Percentiles rank a stretch among this genome's conserved stretches.
These are phyloP conservation scores for Tortrix viridana DNA, from an alignment of 2,888 invertebrate genomes.

Conservation along the genomic window DNA sequence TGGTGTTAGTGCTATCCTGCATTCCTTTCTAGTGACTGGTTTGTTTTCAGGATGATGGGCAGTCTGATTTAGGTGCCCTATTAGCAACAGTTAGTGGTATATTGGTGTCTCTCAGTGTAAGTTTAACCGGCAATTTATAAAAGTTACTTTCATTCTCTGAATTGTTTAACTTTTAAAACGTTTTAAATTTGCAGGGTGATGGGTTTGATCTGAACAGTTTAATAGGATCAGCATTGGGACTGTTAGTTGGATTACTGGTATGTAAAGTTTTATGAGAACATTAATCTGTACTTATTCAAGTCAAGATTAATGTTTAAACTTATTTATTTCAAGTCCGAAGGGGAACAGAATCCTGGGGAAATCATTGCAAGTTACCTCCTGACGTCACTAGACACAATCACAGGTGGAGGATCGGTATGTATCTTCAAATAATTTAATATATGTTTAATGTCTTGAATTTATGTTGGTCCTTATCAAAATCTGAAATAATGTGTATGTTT, in stretches of 20 bases:
- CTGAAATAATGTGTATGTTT: slow-evolving; percentile 30
- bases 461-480: background rate
- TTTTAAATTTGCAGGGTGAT: slow-evolving; percentile 67
- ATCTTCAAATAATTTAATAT: too few species aligned
- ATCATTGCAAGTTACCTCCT: slow-evolving; percentile 71
- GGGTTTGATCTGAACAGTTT: slow-evolving; percentile 74
- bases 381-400: slow-evolving; percentile 73
- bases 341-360: slow-evolving; percentile 73
- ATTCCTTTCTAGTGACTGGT: slow-evolving; percentile 1
- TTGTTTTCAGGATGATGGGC: slow-evolving; percentile 70
- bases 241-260: slow-evolving; percentile 77
- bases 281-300: background rate
- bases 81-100: slow-evolving; percentile 76
- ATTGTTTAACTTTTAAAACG: slow-evolving; percentile 5
- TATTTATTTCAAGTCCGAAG: slow-evolving; percentile 66
- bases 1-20: background rate
- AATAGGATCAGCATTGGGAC: slow-evolving; percentile 72
- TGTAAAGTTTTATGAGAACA: slow-evolving; percentile 42
- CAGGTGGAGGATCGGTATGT: slow-evolving; percentile 79
- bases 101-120: slow-evolving; percentile 75
- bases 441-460: too few species aligned
- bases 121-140: slow-evolving; percentile 44
- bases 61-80: slow-evolving; percentile 76
- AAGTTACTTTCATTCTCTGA: slow-evolving; percentile 4
- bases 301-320: background rate